phyloP scores from a whole-genome alignment of 53 echinoderm and acorn worm genomes.

The Apostichopus leukothele region DNA sequence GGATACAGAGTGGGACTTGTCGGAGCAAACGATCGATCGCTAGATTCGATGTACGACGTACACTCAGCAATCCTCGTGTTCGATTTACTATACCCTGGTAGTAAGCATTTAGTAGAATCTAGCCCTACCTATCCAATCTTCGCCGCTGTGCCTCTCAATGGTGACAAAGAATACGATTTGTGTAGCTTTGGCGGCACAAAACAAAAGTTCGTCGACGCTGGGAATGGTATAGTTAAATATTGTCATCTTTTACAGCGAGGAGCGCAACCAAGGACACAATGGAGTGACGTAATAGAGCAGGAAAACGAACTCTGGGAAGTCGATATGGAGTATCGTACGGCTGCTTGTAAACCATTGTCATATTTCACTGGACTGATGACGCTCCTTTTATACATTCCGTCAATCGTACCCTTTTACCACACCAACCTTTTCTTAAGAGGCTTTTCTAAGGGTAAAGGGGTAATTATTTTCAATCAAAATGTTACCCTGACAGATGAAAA shows the following conservation, averaged over 20 bases:
- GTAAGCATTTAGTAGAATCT: constrained; percentile 1
- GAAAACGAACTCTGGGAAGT: no score
- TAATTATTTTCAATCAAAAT: no score
- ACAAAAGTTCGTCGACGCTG: not conserved
- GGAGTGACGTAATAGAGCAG: not conserved
- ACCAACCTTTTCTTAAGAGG: no score
- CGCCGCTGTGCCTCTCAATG: not conserved
- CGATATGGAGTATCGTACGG: no score
- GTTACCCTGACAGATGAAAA: no score
- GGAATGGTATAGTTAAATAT: not conserved
- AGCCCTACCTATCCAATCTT: not conserved
- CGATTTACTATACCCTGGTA: not conserved
- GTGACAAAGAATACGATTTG: not conserved
- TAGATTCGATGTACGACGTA: not conserved
- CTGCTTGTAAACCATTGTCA: no score
- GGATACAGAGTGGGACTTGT: not conserved
- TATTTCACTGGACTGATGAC: no score
- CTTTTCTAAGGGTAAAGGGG: no score
- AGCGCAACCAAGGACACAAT: not conserved
- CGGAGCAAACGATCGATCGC: not conserved
- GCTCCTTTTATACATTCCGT: no score
- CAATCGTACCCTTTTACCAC: no score
- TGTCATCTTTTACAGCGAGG: not conserved
- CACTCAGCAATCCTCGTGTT: not conserved
- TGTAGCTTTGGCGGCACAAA: not conserved